Base-by-base conservation (phyloP, 2,888 invertebrate species). In the Melinaea marsaeus region DNA sequence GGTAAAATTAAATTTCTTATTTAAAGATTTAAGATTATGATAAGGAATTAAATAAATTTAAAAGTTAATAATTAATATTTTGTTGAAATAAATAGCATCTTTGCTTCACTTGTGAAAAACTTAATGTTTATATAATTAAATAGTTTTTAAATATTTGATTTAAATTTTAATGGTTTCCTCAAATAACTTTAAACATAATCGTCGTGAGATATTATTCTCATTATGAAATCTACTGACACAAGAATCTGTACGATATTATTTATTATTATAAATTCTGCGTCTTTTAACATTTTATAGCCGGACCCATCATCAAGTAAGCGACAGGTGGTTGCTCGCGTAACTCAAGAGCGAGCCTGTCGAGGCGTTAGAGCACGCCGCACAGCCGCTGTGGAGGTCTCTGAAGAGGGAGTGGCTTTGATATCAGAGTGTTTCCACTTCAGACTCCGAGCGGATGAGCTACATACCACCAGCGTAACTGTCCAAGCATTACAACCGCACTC, bases 341-440 rank as follows among this genome's bases (percentile, higher is more conserved):
- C 94, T 61, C 95, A 95, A 79, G 94, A 95, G 80, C 93, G 94
- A 59, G 92, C 93, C 3, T 92, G 95, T 61, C 94, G 95, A 72
- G 94, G 94, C 13, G 95, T 95, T 79, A 93, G 95, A 70, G 95
- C 95, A 69, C 90, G 91, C 11, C 82, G 93, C 35, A 91, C 92
- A 0, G 88, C 91, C 3, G 91, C 92, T 4, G 92, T 91, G 1
- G 88, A 91, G 46, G 91, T 92, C 3, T 84, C 87, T 0, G 86
- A 90, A 32, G 92, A 92, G 65, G 92, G 92, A 59, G 86, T 90
- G 63, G 93, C 95, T 4, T 91, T 92, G 63, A 94, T 95, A 80
- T 94, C 95, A 61, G 95, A 95, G 83, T 94, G 95, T 72, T 95
- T 95, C 92, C 94, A 95, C 85, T 95, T 95, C 86, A 92, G 95